Conservation (phyloP, 2,888 invertebrate species). For the Amphipyra berbera region DNA sequence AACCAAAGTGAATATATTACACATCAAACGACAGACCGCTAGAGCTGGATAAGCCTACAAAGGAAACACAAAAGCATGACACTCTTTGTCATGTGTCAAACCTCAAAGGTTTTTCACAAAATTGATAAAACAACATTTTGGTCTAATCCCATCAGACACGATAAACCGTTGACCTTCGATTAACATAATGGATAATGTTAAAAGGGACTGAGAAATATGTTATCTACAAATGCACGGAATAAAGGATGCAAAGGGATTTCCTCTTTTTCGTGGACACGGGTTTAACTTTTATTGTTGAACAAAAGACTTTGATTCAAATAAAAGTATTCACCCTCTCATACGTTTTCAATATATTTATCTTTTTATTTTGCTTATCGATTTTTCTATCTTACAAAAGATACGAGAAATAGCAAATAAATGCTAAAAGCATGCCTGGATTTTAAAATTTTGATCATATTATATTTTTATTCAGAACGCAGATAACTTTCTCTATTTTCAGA, state of each 20-base stretch:
- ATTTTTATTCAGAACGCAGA: background rate
- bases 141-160: conserved; percentile 78
- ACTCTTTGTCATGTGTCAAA: conserved; percentile 65
- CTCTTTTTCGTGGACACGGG: conserved; percentile 74
- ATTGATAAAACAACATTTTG: conserved; percentile 71
- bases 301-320: conserved; percentile 71
- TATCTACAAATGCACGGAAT: conserved; percentile 75
- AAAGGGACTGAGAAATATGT: conserved; percentile 79
- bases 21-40: conserved; percentile 41
- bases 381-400: background rate
- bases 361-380: conserved; percentile 28
- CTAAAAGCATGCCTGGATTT: background rate
- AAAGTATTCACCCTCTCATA: conserved; percentile 59
- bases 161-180: conserved; percentile 81
- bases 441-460: background rate
- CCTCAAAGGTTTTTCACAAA: conserved; percentile 61
- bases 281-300: conserved; percentile 80
- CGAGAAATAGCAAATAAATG: background rate
- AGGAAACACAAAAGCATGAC: conserved; percentile 46
- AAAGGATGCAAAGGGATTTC: conserved; percentile 78
- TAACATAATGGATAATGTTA: conserved; percentile 83
- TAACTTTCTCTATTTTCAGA: background rate
- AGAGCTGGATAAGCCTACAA: conserved; percentile 45
- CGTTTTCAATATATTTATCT: conserved; percentile 20
- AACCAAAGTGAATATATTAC: conserved; percentile 14